Evolutionary conservation across 2,113 vertebrate species (phyloP), one percentile per base, ranked within the genome.

Genomic region (Chaetorhynchus papuensis): DNA sequence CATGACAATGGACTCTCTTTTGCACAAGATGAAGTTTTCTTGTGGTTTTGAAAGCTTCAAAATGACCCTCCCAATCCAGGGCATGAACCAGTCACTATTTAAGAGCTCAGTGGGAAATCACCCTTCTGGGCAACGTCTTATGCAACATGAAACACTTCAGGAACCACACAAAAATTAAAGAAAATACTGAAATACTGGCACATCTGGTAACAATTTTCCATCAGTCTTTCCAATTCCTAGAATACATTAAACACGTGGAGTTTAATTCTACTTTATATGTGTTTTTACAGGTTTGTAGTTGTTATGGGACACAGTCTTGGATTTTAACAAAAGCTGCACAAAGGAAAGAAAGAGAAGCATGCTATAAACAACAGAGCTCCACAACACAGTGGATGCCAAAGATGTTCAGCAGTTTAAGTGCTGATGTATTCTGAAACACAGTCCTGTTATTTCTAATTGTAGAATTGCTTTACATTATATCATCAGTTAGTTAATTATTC

Each of bases 161-260:
- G 14, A 94, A 86, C 15, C 26, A 72, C 20, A 77, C 2, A 71
- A 84, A 87, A 90, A 69, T 31, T 60, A 86, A 83, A 92, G 47
- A 71, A 83, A 95, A 95, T 76, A 79, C 33, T 50, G 47, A 93
- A 83, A 80, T 66, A 65, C 31, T 68, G 68, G 41, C 39, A 83
- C 37, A 65, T 79, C 30, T 91, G 68, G 26, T 41, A 90, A 72
- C 30, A 65, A 61, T 86, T 88, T 85, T 89, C 31, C 63, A 88
- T 44, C 50, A n/a, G 56, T 31, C 37, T 80, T 92, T 80, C 75
- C 7, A 65, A 77, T 57, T 81, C 54, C 57, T 74, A 66, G 41
- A 89, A 66, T 15, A 90, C 4, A 42, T 56, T 70, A 57, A 89
- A 77, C 13, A 63, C 3, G 2, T 35, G 30, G 26, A 9, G 5